These are phyloP conservation scores for Bubalus kerabau DNA, from an alignment of 2,113 vertebrate genomes.

Conservation along the genomic window DNA sequence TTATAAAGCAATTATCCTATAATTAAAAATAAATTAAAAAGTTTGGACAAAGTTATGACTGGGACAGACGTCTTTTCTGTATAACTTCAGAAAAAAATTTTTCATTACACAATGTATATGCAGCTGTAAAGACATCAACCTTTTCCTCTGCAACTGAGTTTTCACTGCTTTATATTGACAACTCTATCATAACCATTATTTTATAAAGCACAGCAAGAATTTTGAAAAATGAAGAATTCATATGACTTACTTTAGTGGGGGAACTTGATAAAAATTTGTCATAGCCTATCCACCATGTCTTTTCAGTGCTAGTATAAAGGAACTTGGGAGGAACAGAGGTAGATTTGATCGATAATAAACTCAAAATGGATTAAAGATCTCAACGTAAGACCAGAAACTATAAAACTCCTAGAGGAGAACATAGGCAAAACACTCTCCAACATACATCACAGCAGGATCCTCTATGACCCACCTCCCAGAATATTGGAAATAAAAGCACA, in stretches of 20 bases:
- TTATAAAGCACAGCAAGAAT: neutral
- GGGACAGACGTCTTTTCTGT: neutral
- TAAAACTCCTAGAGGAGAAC: no score
- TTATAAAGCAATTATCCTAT: neutral
- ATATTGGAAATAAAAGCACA: no score
- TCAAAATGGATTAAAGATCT: no score
- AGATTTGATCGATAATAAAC: neutral
- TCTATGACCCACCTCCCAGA: no score
- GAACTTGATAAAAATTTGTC: neutral
- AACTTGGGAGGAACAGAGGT: rapidly evolving
- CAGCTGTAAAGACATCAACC: neutral
- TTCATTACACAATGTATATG: neutral
- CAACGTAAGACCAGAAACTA: no score
- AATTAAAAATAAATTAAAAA: neutral
- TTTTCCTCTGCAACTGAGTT: neutral
- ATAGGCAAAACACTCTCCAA: no score
- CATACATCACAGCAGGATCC: no score
- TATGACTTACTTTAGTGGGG: neutral
- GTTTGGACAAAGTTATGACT: neutral
- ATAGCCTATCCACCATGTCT: neutral
- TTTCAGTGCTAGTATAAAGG: neutral
- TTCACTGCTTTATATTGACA: neutral
- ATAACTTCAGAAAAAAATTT: neutral
- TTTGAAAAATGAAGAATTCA: neutral
- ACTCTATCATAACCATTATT: neutral